A percentile compares a stretch with the other conserved stretches of the same genome.
Evolutionary conservation across 2,113 vertebrate genomes (phyloP).

Genomic region (Peromyscus polionotus): DNA sequence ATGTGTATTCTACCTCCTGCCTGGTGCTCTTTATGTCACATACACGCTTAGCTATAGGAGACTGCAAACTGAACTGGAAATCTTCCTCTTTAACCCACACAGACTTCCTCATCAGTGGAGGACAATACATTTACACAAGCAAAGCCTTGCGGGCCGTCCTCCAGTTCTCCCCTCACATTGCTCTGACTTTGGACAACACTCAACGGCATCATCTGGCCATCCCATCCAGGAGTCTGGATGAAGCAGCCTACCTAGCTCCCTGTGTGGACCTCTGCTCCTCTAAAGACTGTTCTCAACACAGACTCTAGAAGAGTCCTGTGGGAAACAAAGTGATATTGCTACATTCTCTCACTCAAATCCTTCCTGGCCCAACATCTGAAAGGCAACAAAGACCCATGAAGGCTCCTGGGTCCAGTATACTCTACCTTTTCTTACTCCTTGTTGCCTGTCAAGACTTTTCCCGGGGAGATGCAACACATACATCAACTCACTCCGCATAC

Average conservation of each 20-base stretch:
- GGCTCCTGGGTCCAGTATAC: accelerated
- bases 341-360: neutral
- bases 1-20: neutral
- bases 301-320: neutral
- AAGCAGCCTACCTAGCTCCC: neutral
- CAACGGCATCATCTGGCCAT: too few relatives aligned
- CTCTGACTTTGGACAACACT: neutral
- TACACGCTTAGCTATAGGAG: too few relatives aligned
- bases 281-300: neutral
- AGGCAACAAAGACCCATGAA: neutral
- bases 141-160: neutral
- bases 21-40: neutral
- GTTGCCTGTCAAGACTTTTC: neutral
- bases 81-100: neutral
- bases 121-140: neutral
- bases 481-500: neutral
- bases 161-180: neutral
- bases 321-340: neutral
- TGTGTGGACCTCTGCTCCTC: neutral
- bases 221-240: neutral
- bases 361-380: neutral
- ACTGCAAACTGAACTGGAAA: neutral
- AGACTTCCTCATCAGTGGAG: neutral
- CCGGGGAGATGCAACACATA: neutral
- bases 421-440: too few relatives aligned